Conservation (phyloP, 2,113 vertebrate species). For the Hydrochoerus hydrochaeris region DNA sequence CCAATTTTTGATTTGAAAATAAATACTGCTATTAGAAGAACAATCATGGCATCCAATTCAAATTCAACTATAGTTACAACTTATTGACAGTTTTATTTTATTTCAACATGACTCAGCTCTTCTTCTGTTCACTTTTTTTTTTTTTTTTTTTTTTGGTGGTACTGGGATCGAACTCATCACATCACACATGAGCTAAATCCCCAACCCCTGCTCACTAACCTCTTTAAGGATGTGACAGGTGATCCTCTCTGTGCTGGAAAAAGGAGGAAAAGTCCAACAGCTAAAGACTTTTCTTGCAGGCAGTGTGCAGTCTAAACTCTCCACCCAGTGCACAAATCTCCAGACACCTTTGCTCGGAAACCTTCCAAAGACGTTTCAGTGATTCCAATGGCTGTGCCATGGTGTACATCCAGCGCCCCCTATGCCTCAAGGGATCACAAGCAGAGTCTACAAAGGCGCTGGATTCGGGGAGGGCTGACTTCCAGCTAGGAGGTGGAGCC, state of each 20-base stretch:
- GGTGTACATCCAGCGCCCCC: not conserved
- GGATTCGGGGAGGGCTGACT: not conserved
- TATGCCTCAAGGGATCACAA: not conserved
- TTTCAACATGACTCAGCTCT: conserved; percentile 7
- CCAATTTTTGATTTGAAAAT: conserved; percentile 13
- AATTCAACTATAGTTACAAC: conserved; percentile 1
- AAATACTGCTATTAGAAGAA: conserved; percentile 10
- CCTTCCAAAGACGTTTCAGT: not conserved
- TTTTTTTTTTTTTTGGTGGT: no score
- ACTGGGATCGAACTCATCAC: no score
- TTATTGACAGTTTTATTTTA: conserved; percentile 47
- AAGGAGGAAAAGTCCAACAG: not conserved
- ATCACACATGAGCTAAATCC: no score
- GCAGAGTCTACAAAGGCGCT: not conserved
- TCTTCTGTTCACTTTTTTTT: not conserved
- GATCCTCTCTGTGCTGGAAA: not conserved
- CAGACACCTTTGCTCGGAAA: not conserved
- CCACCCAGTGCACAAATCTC: not conserved
- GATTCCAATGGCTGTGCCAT: no score
- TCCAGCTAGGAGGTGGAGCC: not conserved
- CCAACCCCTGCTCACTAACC: no score
- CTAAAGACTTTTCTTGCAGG: not conserved
- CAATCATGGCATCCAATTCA: not conserved
- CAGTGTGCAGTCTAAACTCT: not conserved
- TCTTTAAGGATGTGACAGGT: not conserved